Conservation (phyloP, 2,888 invertebrate genomes). For the Coelogynopora nodosa region DNA sequence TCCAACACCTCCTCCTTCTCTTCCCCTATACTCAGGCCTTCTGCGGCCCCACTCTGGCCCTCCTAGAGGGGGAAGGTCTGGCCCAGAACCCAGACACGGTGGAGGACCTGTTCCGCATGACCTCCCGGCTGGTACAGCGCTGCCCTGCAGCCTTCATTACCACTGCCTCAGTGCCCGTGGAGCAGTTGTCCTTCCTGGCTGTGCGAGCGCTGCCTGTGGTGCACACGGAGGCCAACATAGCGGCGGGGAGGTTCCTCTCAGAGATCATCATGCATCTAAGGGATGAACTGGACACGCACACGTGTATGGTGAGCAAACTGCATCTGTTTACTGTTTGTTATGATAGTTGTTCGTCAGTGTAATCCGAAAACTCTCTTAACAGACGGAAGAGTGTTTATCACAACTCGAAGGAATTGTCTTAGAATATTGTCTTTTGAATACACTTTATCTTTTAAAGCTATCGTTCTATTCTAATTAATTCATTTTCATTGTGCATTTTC, state of each 20-base stretch:
- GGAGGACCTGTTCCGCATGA: slow-evolving; percentile 87
- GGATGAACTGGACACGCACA: not conserved
- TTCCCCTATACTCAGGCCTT: slow-evolving; percentile 57
- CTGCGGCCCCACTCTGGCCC: slow-evolving; percentile 63
- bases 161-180: slow-evolving; percentile 67
- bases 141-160: slow-evolving; percentile 78
- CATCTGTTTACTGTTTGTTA: too few species aligned
- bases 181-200: slow-evolving; percentile 26
- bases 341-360: too few species aligned
- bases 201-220: slow-evolving; percentile 21
- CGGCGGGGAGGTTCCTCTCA: slow-evolving; percentile 19
- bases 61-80: slow-evolving; percentile 77
- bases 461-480: too few species aligned
- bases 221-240: slow-evolving; percentile 21
- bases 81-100: slow-evolving; percentile 92
- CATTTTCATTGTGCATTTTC: too few species aligned
- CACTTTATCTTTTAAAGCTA: too few species aligned
- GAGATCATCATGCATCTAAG: not conserved
- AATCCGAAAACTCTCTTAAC: too few species aligned
- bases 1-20: too few species aligned
- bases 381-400: too few species aligned
- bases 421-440: too few species aligned
- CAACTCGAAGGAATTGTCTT: too few species aligned
- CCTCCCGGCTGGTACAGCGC: slow-evolving; percentile 76
- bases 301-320: not conserved